Evolutionary conservation across 2,113 vertebrate species (phyloP).

Genomic region (Rhynchopsitta pachyrhyncha): DNA sequence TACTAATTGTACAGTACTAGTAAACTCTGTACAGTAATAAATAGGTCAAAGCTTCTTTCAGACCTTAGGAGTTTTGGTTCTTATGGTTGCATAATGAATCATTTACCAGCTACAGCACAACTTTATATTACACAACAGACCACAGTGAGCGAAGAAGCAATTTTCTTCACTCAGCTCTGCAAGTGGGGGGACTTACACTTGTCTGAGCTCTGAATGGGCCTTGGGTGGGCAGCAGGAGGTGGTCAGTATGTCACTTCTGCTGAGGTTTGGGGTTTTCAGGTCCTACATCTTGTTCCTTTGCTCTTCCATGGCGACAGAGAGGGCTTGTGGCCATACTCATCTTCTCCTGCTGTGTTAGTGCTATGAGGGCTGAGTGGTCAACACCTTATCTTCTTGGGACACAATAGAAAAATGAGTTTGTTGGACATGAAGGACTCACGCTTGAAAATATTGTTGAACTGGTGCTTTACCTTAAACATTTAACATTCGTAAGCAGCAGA

Average conservation of each 20-base stretch:
- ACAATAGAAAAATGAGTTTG: background rate
- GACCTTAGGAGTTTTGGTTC: background rate
- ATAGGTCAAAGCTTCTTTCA: constrained; percentile 29
- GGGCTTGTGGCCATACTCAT: background rate
- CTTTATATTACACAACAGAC: background rate
- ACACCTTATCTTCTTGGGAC: background rate
- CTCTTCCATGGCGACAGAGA: background rate
- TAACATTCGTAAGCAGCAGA: background rate
- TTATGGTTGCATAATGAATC: background rate
- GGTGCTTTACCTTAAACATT: background rate
- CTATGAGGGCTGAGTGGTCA: background rate
- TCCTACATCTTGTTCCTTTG: background rate
- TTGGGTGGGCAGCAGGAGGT: background rate
- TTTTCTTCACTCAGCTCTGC: background rate
- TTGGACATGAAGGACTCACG: background rate
- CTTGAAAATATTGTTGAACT: background rate
- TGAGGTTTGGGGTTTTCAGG: background rate
- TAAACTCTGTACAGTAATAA: constrained; percentile 56
- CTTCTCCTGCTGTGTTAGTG: background rate
- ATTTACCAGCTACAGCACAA: background rate
- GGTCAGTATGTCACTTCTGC: background rate
- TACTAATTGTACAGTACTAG: constrained; percentile 65
- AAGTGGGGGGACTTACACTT: background rate
- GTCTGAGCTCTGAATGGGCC: background rate
- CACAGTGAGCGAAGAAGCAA: background rate